These are phyloP conservation scores for Platycheirus rosarum DNA, from an alignment of 2,888 invertebrate species.

Conservation along the genomic window DNA sequence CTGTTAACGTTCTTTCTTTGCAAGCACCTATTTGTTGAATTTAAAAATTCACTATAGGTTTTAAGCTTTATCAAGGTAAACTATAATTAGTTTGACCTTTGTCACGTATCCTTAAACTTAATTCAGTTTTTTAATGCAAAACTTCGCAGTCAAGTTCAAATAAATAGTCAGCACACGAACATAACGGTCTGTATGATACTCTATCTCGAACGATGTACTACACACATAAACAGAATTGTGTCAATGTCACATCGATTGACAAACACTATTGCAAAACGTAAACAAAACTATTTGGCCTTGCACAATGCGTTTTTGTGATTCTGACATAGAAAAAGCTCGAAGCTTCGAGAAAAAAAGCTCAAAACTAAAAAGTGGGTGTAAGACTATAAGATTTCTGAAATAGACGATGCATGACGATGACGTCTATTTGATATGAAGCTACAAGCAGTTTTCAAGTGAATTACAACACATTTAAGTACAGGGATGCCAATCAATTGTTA, in stretches of 20 bases:
- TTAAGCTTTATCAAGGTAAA: no score
- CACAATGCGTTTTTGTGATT: conserved; percentile 41
- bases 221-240: conserved; percentile 39
- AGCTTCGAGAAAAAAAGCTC: conserved; percentile 42
- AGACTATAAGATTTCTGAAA: conserved; percentile 8
- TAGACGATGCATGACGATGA: not conserved
- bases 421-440: no score
- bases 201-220: conserved; percentile 11
- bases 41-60: no score
- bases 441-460: no score
- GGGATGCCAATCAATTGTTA: no score
- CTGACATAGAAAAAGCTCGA: conserved; percentile 40
- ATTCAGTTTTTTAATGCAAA: not conserved
- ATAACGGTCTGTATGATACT: no score
- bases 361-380: conserved; percentile 21
- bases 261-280: conserved; percentile 15
- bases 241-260: conserved; percentile 63
- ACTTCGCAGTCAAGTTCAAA: conserved; percentile 68
- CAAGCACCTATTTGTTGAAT: no score
- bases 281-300: conserved; percentile 35
- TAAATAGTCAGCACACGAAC: not conserved
- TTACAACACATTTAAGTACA: no score
- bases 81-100: no score
- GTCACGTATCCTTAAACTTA: conserved; percentile 26
- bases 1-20: no score